A percentile compares a stretch with the other conserved stretches of the same genome.
phyloP scores from a whole-genome alignment of 1,140 invertebrate species.

The Listronotus bonariensis region DNA sequence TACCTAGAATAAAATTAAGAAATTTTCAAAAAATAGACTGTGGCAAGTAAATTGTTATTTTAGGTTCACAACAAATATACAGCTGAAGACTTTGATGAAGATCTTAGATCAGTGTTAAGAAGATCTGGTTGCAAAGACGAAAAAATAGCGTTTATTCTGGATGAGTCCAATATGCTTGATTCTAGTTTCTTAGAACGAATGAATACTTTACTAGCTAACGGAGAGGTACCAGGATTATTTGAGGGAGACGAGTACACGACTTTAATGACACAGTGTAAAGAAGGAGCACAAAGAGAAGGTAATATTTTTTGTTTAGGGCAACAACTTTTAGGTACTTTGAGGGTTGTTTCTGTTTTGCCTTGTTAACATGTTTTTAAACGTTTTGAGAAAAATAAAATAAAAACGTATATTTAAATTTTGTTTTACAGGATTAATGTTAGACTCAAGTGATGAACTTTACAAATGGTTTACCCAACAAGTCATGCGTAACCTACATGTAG shows the following conservation, averaged over 20 bases:
- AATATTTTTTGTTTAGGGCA: not conserved
- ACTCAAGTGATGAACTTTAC: conserved; percentile 97
- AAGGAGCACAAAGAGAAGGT: conserved; percentile 94
- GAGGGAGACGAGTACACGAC: conserved; percentile 98
- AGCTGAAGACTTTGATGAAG: conserved; percentile 98
- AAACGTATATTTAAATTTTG: not conserved
- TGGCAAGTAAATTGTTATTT: conserved; percentile 55
- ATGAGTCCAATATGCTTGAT: conserved; percentile 98
- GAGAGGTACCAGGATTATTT: conserved; percentile 94
- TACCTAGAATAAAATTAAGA: too few relatives aligned
- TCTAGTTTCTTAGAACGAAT: conserved; percentile 98
- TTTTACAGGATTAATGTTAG: conserved; percentile 83
- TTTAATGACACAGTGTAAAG: conserved; percentile 99
- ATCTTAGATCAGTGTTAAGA: conserved; percentile 89
- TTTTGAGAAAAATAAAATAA: too few relatives aligned
- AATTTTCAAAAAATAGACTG: too few relatives aligned
- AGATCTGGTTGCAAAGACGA: conserved; percentile 97
- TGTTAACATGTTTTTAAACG: too few relatives aligned
- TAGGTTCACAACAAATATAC: conserved; percentile 98
- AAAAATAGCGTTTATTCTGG: conserved; percentile 98
- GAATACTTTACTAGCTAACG: conserved; percentile 98
- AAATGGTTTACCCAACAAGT: conserved; percentile 98
- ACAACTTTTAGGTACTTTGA: too few relatives aligned
- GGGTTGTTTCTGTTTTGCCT: too few relatives aligned
- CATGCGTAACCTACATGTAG: conserved; percentile 98